Evolutionary conservation across 1,140 invertebrate genomes (phyloP).

Genomic region (Eriocheir sinensis): DNA sequence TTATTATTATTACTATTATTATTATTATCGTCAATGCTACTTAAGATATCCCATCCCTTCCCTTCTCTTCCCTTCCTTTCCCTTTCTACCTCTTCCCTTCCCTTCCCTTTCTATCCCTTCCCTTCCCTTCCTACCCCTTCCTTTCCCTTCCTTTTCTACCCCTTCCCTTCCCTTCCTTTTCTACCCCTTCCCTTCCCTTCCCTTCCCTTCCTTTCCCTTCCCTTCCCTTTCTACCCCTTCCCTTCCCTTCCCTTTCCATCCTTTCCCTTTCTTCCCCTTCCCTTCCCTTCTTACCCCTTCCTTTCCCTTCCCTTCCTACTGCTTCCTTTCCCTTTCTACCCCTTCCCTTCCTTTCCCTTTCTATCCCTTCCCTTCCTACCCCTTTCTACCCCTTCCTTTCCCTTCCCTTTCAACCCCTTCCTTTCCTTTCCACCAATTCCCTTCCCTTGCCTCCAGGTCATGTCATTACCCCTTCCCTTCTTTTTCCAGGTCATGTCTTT

Average conservation of each 20-base stretch:
- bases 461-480: no score
- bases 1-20: slow-evolving; percentile 7
- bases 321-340: background rate
- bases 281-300: background rate
- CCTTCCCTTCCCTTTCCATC: background rate
- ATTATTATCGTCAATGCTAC: background rate
- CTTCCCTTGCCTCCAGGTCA: no score
- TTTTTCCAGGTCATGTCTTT: no score
- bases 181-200: background rate
- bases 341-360: background rate
- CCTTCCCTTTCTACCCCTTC: background rate
- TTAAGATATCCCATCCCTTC: background rate
- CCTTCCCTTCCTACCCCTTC: background rate
- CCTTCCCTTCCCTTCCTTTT: background rate
- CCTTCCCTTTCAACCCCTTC: background rate
- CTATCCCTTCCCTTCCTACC: no score
- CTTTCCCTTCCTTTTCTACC: background rate
- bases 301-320: background rate
- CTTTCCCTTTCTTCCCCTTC: slow-evolving; percentile 18
- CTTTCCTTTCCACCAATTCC: background rate
- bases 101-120: background rate
- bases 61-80: background rate
- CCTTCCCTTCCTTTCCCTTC: background rate
- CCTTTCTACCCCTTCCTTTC: no score
- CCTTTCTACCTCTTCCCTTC: background rate